Evolutionary conservation across 2,797 vertebrate genomes (phyloP).

Genomic region (Yasuhikotakia modesta): DNA sequence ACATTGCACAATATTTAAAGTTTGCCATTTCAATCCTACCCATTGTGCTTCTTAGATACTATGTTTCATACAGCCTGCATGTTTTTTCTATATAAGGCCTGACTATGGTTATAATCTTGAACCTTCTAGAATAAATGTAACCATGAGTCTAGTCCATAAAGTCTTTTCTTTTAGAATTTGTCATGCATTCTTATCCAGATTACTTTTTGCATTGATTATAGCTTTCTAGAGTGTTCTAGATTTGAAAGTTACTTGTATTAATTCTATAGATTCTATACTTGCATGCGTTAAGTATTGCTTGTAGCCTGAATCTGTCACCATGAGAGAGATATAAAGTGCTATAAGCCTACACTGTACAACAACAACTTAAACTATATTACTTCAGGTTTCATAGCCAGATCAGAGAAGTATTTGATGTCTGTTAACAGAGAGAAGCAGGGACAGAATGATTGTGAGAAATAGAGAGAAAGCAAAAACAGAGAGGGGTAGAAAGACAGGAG

Average conservation of each 20-base stretch:
- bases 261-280: no score
- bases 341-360: not conserved
- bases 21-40: not conserved
- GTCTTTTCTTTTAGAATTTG: no score
- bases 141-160: no score
- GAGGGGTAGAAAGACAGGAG: conserved; percentile 61
- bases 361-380: no score
- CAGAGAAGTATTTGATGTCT: conserved; percentile 38
- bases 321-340: conserved; percentile 14
- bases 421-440: no score
- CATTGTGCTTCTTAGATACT: no score
- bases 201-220: not conserved
- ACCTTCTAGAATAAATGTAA: no score
- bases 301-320: not conserved
- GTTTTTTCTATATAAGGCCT: not conserved
- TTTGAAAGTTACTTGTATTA: no score
- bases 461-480: conserved; percentile 62
- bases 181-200: no score
- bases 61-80: not conserved
- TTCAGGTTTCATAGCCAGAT: not conserved
- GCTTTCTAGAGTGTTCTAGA: not conserved
- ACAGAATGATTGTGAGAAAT: conserved; percentile 62
- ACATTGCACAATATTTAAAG: not conserved
- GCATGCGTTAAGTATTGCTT: not conserved
- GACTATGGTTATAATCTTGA: not conserved